These are phyloP conservation scores for Caenorhabditis sp. DNA, from an alignment of 2,888 invertebrate genomes.

Conservation along the genomic window DNA sequence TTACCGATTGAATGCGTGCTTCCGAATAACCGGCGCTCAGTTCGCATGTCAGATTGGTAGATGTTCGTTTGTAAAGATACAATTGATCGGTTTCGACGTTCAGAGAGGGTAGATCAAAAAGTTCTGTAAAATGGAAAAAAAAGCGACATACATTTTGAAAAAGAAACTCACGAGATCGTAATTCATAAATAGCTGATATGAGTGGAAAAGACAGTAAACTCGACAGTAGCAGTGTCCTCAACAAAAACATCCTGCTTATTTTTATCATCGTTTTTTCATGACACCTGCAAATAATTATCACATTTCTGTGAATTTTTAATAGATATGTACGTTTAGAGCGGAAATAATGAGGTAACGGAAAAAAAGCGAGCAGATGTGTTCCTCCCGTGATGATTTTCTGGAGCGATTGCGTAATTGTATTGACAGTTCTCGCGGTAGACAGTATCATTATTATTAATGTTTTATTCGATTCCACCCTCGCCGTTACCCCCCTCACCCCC, in stretches of 20 bases:
- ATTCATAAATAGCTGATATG: not conserved
- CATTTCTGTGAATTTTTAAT: no score
- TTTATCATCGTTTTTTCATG: conserved; percentile 49
- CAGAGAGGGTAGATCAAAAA: conserved; percentile 68
- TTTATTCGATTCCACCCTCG: no score
- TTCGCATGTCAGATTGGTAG: conserved; percentile 64
- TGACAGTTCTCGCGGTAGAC: conserved; percentile 49
- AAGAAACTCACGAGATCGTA: conserved; percentile 25
- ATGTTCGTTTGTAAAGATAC: conserved; percentile 56
- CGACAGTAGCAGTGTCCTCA: conserved; percentile 4
- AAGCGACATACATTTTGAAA: not conserved
- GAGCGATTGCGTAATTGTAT: conserved; percentile 57
- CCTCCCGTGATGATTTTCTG: conserved; percentile 47
- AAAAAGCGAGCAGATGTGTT: conserved; percentile 47
- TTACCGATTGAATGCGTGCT: conserved; percentile 49
- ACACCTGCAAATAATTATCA: conserved; percentile 44
- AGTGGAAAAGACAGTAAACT: conserved; percentile 1
- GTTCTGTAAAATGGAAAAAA: conserved; percentile 46
- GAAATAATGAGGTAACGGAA: conserved; percentile 10
- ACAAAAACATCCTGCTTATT: not conserved
- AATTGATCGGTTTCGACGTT: conserved; percentile 61
- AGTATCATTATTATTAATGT: conserved; percentile 60
- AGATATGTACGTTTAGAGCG: not conserved
- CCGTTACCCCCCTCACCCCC: no score
- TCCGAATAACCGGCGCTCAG: conserved; percentile 61